Evolutionary conservation across 1,140 invertebrate genomes (phyloP).

Genomic region (Leptinotarsa undecemlineata): DNA sequence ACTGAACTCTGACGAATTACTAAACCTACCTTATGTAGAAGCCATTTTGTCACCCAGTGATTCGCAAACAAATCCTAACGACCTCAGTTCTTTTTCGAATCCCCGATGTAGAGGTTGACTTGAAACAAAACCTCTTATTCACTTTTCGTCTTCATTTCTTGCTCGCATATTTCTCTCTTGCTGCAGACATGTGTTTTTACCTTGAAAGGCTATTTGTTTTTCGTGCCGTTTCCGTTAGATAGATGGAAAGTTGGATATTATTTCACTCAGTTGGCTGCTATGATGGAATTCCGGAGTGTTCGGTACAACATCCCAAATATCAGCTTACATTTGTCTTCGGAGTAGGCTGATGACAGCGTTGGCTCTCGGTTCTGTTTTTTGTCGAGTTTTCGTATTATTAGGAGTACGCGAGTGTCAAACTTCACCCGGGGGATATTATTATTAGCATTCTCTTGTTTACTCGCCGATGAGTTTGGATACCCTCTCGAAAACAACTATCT

Average conservation of each 20-base stretch:
- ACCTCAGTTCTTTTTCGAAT: not conserved
- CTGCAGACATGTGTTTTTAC: slow-evolving; percentile 14
- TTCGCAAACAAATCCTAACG: slow-evolving; percentile 9
- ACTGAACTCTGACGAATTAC: too few relatives aligned
- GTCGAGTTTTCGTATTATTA: not conserved
- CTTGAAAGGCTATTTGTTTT: not conserved
- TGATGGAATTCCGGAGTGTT: not conserved
- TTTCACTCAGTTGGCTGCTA: slow-evolving; percentile 2
- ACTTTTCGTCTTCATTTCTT: slow-evolving; percentile 20
- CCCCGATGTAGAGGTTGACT: not conserved
- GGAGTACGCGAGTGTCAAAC: not conserved
- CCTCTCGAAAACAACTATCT: too few relatives aligned
- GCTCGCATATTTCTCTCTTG: not conserved
- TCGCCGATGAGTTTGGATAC: too few relatives aligned
- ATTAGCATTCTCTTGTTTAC: too few relatives aligned
- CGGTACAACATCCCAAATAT: not conserved
- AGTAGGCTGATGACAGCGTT: not conserved
- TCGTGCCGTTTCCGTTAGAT: not conserved
- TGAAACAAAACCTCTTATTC: slow-evolving; percentile 20
- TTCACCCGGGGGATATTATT: too few relatives aligned
- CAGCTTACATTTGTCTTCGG: not conserved
- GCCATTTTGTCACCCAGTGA: too few relatives aligned
- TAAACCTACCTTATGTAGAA: too few relatives aligned
- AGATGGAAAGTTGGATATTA: slow-evolving; percentile 8
- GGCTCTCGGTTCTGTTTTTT: not conserved